phyloP scores from a whole-genome alignment of 2,113 vertebrate genomes.

The Cygnus atratus region DNA sequence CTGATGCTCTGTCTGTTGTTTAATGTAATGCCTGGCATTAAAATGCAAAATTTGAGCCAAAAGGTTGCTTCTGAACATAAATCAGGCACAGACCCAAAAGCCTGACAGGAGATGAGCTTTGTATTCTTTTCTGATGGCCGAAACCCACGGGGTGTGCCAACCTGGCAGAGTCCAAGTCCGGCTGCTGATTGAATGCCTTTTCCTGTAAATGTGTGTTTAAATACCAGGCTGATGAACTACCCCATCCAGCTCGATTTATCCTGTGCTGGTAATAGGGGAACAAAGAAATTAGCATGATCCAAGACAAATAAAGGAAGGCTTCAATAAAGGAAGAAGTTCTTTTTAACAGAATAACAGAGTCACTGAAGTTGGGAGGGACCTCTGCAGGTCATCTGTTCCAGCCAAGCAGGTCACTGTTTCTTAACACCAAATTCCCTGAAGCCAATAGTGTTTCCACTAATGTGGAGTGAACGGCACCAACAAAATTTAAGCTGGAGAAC shows the following conservation, averaged over 20 bases:
- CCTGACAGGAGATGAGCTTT: neutral
- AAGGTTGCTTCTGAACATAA: slow-evolving; percentile 7
- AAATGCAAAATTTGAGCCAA: slow-evolving; percentile 27
- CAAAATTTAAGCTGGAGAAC: neutral
- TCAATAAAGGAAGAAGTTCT: neutral
- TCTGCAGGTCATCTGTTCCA: neutral
- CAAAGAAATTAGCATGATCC: neutral
- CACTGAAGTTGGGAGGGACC: neutral
- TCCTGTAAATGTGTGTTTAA: neutral
- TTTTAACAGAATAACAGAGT: neutral
- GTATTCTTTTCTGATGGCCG: neutral
- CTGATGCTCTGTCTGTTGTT: neutral
- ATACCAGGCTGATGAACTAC: neutral
- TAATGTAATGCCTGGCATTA: neutral
- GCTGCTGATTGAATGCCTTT: neutral
- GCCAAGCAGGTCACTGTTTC: neutral
- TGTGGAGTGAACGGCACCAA: neutral
- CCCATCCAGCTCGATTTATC: neutral
- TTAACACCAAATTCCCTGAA: neutral
- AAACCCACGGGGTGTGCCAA: neutral
- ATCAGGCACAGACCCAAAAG: rapidly evolving
- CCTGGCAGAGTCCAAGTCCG: neutral
- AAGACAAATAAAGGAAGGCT: neutral
- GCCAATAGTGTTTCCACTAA: neutral
- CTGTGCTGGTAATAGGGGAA: neutral